Base-by-base conservation (phyloP, 2,113 vertebrate genomes). In the Chelonoidis abingdonii region DNA sequence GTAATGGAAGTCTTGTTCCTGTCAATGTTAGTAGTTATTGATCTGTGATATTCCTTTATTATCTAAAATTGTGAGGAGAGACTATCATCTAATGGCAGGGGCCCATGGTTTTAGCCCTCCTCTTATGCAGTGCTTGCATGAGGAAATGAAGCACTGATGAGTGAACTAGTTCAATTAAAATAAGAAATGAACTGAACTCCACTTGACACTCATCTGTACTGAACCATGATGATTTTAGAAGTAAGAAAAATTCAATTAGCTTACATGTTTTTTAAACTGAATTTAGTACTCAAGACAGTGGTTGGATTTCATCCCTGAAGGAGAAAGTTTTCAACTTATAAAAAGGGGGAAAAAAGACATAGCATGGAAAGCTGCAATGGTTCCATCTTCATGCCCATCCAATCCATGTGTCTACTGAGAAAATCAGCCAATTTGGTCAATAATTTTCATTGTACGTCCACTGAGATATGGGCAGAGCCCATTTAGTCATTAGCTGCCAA, bases 1-100 rank as follows among this genome's bases (percentile, higher is more conserved):
- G 59, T 87, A 95, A 94, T 83, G 75, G n/a, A 91, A 90, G 83
- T 89, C 10, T 87, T 85, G 76, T 83, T 95, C 90, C 53, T 93
- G 49, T 1, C 81, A 81, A 44, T 41, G 65, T 47, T 59, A 88
- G 24, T 4, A 69, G 57, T 27, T 1, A 91, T 11, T 75, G 47
- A 84, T 35, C 59, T 16, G 9, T 87, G 21, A 27, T 50, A 93
- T 82, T 91, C 6, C 1, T 86, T 65, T 94, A 88, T 7, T 80
- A n/a, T 59, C 1, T 84, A 84, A 88, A 92, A 54, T 54, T 54
- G 53, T 54, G 53, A 54, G 3, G 21, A 54, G 53, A 54, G 19
- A 54, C 53, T 22, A 22, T 54, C 22, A 54, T 54, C 53, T 54
- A 54, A 95, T 88, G 41, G 82, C 19, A 47, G 38, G 80, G 82